Evolutionary conservation across 2,797 vertebrate species (phyloP), one percentile per base, ranked within the genome.

Genomic region (Falco naumanni): DNA sequence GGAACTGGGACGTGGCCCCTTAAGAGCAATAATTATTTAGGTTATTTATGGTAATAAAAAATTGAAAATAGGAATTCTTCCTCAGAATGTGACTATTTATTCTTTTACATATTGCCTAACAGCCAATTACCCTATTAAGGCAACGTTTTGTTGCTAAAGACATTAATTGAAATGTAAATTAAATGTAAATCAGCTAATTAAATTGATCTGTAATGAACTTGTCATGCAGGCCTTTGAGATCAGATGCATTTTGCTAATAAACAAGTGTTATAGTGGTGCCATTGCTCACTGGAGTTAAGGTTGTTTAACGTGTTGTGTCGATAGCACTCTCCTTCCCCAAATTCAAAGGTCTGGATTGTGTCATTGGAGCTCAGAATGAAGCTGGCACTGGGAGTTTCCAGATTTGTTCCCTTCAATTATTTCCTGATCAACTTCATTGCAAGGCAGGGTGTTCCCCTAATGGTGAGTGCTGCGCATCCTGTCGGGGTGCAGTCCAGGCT

Each of bases 121-220:
- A 98, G 98, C 98, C 98, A 98, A 98, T 98, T 98, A 98, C 98
- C 97, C 98, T 98, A 98, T 98, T 98, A 98, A 98, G 96, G 96
- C 97, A 94, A 97, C 86, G 34, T 98, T 98, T 98, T 98, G 97
- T 98, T 97, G 97, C 97, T 98, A 98, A 98, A 98, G 98, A 98
- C 98, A 98, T 98, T 98, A 98, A 98, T 98, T 98, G 98, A 98
- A 98, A 98, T 98, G 98, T 98, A 98, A 98, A 98, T 98, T 97
- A 98, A 98, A 98, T 98, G 98, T 98, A 98, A 98, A 98, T 98
- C 97, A 98, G 97, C 98, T 98, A 98, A 98, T 98, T 98, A 98
- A 98, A 98, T 98, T 98, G 98, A 98, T 98, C 98, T 97, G 98
- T 98, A 98, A 98, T 98, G 98, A 98, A 98, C 97, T 98, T 98